Base-by-base conservation (phyloP, 2,113 vertebrate genomes). In the Sylvietta virens region DNA sequence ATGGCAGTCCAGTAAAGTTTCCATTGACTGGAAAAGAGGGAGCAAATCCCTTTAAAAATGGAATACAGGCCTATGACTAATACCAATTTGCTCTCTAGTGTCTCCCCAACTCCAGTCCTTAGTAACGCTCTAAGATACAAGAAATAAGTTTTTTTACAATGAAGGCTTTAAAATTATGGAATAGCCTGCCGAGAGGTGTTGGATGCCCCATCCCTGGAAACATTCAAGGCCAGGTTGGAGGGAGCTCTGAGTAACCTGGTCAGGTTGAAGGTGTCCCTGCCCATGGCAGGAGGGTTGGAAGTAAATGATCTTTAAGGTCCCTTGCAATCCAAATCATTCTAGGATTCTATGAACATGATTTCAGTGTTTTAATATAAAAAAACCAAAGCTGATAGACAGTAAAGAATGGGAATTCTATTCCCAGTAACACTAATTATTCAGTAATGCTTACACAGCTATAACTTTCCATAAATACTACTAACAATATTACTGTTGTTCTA, bases 1-100 rank as follows among this genome's bases (percentile, higher is more conserved):
- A 33, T 40, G 39, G 28, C 28, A 62, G 16, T 50, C 12, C 21
- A n/a, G 30, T 9, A 22, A 53, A 47, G 22, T 17, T 60, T 39
- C 22, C 13, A 42, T 9, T 30, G 19, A 47, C 13, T 13, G 27
- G 5, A 71, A 60, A 42, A 60, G 18, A 28, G 44, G 21, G 24
- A 42, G 16, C 0, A 65, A 60, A 65, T 37, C n/a, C 7, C 9
- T 81, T 65, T 37, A 37, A 88, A 53, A 71, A 58, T 40, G 9
- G 26, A 77, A 56, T 33, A 37, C 4, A 48, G 27, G 48, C 12
- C 27, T 56, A 50, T 37, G 48, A 62, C 22, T 77, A 74, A 74
- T 11, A 69, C 1, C 7, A 9, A 14, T 48, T 30, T n/a, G 4
- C 44, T 71, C 0, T 0, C 37, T 28, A 37, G 33, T 13, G 15